Evolutionary conservation across 2,888 invertebrate genomes (phyloP), one percentile per base, ranked within the genome.

Genomic region (Chymomyza fuscimana): DNA sequence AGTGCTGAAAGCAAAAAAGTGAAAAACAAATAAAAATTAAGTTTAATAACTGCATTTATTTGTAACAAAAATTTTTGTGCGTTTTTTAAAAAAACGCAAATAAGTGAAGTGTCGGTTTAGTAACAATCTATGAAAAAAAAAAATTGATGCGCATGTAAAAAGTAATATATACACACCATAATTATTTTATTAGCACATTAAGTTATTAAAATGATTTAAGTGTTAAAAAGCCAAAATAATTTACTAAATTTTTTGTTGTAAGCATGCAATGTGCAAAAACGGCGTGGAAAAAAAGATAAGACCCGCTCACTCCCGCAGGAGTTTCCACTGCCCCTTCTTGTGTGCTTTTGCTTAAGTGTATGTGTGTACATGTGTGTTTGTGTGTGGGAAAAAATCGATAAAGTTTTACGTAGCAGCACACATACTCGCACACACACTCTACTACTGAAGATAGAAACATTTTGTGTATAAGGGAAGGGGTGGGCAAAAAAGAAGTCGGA

Each of bases 351-450:
- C 9, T 60, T 19, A 56, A 32, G 58, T 12, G 52, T 52, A 36
- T 29, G 29, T 46, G 10, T 46, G 40, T 36, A 15, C 12, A 2
- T 54, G 54, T 25, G 59, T 65, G 12, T 19, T 32, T 58, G 40
- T 16, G 65, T 65, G 40, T 36, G 50, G 66, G 80, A 76, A 80
- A 89, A 82, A 86, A 86, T 86, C 86, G 76, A 86, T 86, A 86
- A 67, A 72, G 73, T 75, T 32, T 72, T 72, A 81, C 76, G 83
- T 77, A 74, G 71, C 54, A 40, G 54, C 67, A 29, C 52, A 74
- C 56, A 75, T 65, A 74, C 63, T 74, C 68, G 73, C 62, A 72
- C 72, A 79, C 63, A 51, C 19, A 29, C 60, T 32, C 32, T 9
- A 32, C 32, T 9, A 32, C 12, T 12, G 40, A 46, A 46, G 40